These are phyloP conservation scores for Anabacerthia variegaticeps DNA, from an alignment of 2,797 vertebrate species.

Conservation along the genomic window DNA sequence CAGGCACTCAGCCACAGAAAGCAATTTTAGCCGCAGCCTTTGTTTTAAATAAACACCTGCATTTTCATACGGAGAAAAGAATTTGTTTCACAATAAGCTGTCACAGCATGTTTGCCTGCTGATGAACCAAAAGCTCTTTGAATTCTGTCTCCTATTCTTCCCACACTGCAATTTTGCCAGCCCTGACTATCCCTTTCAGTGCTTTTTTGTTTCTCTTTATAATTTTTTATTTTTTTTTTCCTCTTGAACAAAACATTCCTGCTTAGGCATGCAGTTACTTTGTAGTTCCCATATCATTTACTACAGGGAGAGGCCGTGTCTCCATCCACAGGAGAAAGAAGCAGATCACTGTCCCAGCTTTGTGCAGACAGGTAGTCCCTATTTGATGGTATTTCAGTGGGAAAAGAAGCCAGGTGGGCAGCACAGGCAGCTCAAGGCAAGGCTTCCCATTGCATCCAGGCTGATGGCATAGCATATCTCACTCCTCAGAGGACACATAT, in stretches of 20 bases:
- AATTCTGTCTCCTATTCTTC: constrained; percentile 21
- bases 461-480: rapidly evolving
- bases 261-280: not conserved
- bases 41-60: constrained; percentile 45
- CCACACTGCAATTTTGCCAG: constrained; percentile 11
- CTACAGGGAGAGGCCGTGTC: not conserved
- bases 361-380: not conserved
- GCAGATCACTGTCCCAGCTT: rapidly evolving
- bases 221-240: not conserved
- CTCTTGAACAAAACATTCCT: not conserved
- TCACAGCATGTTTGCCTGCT: constrained; percentile 40
- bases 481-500: not conserved
- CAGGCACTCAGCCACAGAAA: constrained; percentile 28
- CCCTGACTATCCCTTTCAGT: not conserved
- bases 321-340: not conserved
- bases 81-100: constrained; percentile 54
- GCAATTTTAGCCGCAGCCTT: constrained; percentile 8
- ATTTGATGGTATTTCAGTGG: not conserved
- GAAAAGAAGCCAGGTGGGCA: not conserved
- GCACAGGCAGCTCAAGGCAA: not conserved
- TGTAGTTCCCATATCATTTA: not conserved
- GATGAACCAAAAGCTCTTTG: constrained; percentile 46
- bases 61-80: constrained; percentile 45
- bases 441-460: not conserved
- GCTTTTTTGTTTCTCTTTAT: not conserved